Conservation (phyloP, 2,113 vertebrate species). For the Rousettus leschenaultii region DNA sequence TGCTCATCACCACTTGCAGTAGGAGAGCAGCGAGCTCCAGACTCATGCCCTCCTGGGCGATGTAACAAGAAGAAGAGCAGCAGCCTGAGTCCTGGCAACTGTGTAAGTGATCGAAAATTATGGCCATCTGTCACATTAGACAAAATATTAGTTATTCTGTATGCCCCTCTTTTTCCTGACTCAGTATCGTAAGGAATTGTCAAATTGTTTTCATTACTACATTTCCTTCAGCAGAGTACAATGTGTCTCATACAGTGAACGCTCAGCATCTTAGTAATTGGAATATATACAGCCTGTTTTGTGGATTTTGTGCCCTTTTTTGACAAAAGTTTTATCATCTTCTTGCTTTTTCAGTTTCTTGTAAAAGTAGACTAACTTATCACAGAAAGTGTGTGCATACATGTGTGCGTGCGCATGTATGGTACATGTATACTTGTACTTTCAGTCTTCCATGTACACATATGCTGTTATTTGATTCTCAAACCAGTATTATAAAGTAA, state of each 20-base stretch:
- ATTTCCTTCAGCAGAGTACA: neutral
- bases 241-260: neutral
- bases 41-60: neutral
- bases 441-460: neutral
- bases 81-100: neutral
- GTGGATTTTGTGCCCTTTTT: neutral
- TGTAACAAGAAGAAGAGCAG: neutral
- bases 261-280: neutral
- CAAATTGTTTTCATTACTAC: neutral
- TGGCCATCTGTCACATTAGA: neutral
- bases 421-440: neutral
- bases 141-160: neutral
- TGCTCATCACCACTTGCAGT: neutral
- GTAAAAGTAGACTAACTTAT: neutral
- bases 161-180: neutral
- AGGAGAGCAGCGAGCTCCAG: accelerated
- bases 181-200: neutral
- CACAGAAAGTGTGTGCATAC: too few species aligned
- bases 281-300: neutral
- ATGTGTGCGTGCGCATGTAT: neutral
- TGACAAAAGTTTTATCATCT: neutral
- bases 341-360: neutral
- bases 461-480: neutral
- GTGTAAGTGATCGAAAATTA: neutral
- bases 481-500: neutral